Base-by-base conservation (phyloP, 92 coral and sea anemone species). In the Phenganax marumi region DNA sequence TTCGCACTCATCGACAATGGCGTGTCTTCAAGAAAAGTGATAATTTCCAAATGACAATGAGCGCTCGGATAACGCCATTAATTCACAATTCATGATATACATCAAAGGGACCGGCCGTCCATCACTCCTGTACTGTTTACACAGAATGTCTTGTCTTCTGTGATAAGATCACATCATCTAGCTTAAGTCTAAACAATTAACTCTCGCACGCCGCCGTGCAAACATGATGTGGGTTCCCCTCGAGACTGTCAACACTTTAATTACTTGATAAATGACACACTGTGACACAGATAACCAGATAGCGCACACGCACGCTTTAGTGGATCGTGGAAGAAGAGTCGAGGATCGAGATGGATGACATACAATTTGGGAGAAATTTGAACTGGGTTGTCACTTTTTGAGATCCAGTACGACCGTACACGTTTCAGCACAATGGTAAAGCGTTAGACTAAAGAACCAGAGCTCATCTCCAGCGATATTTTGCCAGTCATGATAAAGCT, bases 221-320 rank as follows among this genome's bases (percentile, higher is more conserved):
- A 62, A 48, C 83, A 61, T 66, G 24, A 61, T 78, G 83, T 62
- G 83, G 39, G 83, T 46, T 78, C 73, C 83, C 47, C 83, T 78
- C 53, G 73, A 78, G 50, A 78, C 83, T 78, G 83, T 78, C 83
- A 78, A 62, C 83, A 78, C 83, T 63, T 78, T 78, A 78, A 78
- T 78, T 78, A 78, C 83, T 46, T 78, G 83, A 61, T 78, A 78
- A 78, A 62, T 78, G 83, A 78, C 73, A 50, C 63, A 72, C 83
- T 61, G 83, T 49, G 72, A 2, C 14, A 47, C 8, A 66, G 72
- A 66, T 66, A 66, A 23, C 33, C 8, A 66, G 72, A 66, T 66
- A 66, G 8, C 33, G 18, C 33, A 62, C 26, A n/a, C n/a, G n/a
- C n/a, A n/a, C n/a, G n/a, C n/a, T n/a, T n/a, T n/a, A n/a, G n/a